Base-by-base conservation (phyloP, 1,140 invertebrate species). In the Pseudobourletiella spinata region DNA sequence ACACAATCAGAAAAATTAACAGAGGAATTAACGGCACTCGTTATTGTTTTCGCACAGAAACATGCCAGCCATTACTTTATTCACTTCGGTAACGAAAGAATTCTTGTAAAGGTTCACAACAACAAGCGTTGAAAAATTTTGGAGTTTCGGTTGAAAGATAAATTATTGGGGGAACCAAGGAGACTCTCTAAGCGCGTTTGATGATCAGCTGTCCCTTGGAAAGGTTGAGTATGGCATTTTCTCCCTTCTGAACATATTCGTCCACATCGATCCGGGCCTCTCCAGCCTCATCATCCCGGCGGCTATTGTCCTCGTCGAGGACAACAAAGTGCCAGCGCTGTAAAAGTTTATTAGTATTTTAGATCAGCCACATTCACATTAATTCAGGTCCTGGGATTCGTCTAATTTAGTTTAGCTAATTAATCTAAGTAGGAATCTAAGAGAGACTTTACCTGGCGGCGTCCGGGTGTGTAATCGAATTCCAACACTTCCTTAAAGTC, bases 381-480 rank as follows among this genome's bases (percentile, higher is more conserved):
- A n/a, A n/a, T n/a, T n/a, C n/a, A n/a, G n/a, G n/a, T n/a, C n/a
- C n/a, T n/a, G n/a, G n/a, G n/a, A n/a, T n/a, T n/a, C n/a, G n/a
- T n/a, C n/a, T n/a, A n/a, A n/a, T n/a, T n/a, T n/a, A n/a, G n/a
- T n/a, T n/a, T n/a, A n/a, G n/a, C n/a, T n/a, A n/a, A n/a, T n/a
- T n/a, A n/a, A n/a, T n/a, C 42, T 8, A 3, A 3, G 32, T 6
- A 46, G n/a, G 22, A 6, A 11, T 46, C n/a, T 43, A 2, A 58
- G n/a, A n/a, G n/a, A n/a, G n/a, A n/a, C n/a, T n/a, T n/a, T 64
- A 69, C 64, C 16, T 65, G 64, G 14, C 66, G 54, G 35, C 62
- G 62, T 15, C 39, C 20, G 2, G 16, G 39, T 16, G 62, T 55
- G 32, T 69, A 66, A 39, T 51, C 43, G 35, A 66, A 66, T 26